Conservation (phyloP, 2,797 vertebrate species). For the Anas capensis region DNA sequence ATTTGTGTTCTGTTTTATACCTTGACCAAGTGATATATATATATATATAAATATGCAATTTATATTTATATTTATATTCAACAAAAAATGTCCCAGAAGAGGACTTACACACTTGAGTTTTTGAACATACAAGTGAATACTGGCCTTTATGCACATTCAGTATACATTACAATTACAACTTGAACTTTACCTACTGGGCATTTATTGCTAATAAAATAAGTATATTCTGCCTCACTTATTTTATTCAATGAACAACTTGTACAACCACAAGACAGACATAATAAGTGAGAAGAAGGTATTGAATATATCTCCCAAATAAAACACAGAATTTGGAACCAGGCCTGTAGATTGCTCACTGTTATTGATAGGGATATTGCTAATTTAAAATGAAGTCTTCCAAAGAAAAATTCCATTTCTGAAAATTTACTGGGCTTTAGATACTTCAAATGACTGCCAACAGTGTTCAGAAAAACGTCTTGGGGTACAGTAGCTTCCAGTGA, state of each 20-base stretch:
- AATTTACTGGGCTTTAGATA: background rate
- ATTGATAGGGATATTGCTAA: constrained; percentile 53
- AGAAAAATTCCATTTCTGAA: constrained; percentile 54
- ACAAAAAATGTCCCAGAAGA: background rate
- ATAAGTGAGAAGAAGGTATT: background rate
- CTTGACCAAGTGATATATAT: background rate
- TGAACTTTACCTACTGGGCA: background rate
- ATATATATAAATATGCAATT: background rate
- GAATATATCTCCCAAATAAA: background rate
- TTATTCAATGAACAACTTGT: background rate
- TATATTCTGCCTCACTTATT: background rate
- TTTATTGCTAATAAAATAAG: background rate
- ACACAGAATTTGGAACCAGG: background rate
- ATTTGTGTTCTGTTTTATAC: background rate
- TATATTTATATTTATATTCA: background rate
- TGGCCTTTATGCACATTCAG: background rate
- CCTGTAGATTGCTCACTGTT: constrained; percentile 23
- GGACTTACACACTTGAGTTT: background rate
- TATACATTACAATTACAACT: background rate
- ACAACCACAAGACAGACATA: background rate
- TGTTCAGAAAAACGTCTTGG: constrained; percentile 16
- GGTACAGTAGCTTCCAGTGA: constrained; percentile 27
- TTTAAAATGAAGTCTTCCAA: constrained; percentile 51
- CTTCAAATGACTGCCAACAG: background rate
- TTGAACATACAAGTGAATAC: background rate